phyloP scores from a whole-genome alignment of 1,140 invertebrate species.

The Aphidius gifuensis region DNA sequence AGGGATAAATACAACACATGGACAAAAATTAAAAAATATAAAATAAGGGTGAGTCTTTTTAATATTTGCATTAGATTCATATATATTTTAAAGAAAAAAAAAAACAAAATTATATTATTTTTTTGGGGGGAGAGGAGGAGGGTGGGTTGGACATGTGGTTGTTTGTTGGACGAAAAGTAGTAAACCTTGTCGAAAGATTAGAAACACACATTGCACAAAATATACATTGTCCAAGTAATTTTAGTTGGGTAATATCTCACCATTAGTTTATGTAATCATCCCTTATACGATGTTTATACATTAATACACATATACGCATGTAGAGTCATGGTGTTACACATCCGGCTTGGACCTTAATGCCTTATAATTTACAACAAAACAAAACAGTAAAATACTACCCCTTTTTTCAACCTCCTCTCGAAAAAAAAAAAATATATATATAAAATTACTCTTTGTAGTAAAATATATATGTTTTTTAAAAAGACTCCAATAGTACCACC shows the following conservation, averaged over 20 bases:
- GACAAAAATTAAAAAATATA: not conserved
- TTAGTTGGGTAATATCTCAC: constrained; percentile 55
- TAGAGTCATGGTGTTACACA: constrained; percentile 32
- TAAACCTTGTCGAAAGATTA: constrained; percentile 56
- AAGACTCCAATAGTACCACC: too few species aligned
- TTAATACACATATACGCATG: too few species aligned
- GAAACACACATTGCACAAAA: constrained; percentile 39
- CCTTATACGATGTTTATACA: constrained; percentile 45
- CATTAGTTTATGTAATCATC: constrained; percentile 55
- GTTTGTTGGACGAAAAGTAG: constrained; percentile 44
- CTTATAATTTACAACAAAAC: constrained; percentile 48
- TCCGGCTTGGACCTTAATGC: constrained; percentile 41
- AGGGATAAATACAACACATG: not conserved
- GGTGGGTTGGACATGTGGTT: not conserved
- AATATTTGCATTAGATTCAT: too few species aligned
- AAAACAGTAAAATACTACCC: not conserved
- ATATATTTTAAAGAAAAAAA: not conserved
- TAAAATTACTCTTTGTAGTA: not conserved
- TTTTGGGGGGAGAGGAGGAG: not conserved
- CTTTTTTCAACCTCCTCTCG: not conserved
- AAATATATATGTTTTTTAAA: not conserved
- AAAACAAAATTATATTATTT: too few species aligned
- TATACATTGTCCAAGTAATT: constrained; percentile 50
- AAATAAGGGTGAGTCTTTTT: not conserved
- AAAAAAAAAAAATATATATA: not conserved